Conservation (phyloP, 1,140 invertebrate species). For the Archegozetes longisetosus region DNA sequence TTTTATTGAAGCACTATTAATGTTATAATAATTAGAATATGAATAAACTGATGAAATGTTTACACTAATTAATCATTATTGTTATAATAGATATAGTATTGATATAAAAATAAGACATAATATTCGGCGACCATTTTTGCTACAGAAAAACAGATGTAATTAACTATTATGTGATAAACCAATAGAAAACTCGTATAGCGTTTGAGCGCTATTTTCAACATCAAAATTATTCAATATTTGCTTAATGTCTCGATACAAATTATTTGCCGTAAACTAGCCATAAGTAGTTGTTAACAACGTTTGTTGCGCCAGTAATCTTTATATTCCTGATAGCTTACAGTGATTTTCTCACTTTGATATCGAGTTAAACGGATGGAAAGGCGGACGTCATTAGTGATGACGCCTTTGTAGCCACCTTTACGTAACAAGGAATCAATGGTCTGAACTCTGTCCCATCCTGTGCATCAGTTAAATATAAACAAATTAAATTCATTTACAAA, state of each 20-base stretch:
- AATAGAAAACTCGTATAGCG: not conserved
- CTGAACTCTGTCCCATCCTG: slow-evolving; percentile 90
- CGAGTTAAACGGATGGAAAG: slow-evolving; percentile 79
- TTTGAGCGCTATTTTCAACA: not conserved
- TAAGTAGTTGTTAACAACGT: not conserved
- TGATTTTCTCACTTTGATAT: slow-evolving; percentile 78
- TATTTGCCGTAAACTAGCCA: not conserved
- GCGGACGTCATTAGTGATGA: slow-evolving; percentile 68
- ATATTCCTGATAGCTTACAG: slow-evolving; percentile 66
- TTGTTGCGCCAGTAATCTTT: slow-evolving; percentile 18
- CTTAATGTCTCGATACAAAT: not conserved
- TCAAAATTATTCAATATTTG: not conserved
- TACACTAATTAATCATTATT: not conserved
- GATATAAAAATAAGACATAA: not conserved
- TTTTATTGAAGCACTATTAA: not conserved
- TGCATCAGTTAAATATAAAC: slow-evolving; percentile 19
- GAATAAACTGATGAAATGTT: not conserved
- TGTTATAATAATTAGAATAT: not conserved
- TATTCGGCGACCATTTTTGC: not conserved
- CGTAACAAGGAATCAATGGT: slow-evolving; percentile 92
- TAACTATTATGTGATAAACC: not conserved
- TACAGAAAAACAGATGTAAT: not conserved
- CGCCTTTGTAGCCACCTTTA: slow-evolving; percentile 88
- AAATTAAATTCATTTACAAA: not conserved
- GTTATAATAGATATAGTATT: not conserved